Percentiles rank a stretch among this genome's conserved stretches.
Evolutionary conservation across 1,140 invertebrate genomes (phyloP).

Genomic region (Leptopilina clavipes): DNA sequence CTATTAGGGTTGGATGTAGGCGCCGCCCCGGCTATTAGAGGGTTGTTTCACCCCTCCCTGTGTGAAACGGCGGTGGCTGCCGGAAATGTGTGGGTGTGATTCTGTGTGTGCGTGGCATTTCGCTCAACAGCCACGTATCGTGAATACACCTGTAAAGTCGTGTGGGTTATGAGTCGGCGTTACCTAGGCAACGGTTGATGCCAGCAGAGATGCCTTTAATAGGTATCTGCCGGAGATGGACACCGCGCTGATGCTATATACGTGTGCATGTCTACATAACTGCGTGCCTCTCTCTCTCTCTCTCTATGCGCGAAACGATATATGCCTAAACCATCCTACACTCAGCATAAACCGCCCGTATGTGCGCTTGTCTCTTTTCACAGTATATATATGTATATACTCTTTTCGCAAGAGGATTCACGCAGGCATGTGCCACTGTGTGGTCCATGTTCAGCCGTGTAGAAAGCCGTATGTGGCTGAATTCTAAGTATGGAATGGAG

Average conservation of each 20-base stretch:
- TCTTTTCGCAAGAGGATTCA: slow-evolving; percentile 49
- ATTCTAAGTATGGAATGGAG: slow-evolving; percentile 43
- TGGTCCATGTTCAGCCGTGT: slow-evolving; percentile 40
- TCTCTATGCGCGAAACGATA: slow-evolving; percentile 22
- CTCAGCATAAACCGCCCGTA: slow-evolving; percentile 19
- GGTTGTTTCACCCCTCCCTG: slow-evolving; percentile 68
- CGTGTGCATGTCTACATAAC: slow-evolving; percentile 44
- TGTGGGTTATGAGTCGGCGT: slow-evolving; percentile 52
- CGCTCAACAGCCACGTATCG: slow-evolving; percentile 42
- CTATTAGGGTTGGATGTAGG: slow-evolving; percentile 73
- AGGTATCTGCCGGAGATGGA: slow-evolving; percentile 62
- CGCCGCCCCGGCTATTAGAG: slow-evolving; percentile 74
- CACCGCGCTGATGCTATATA: slow-evolving; percentile 14
- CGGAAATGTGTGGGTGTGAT: slow-evolving; percentile 53
- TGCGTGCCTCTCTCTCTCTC: neutral
- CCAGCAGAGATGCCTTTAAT: slow-evolving; percentile 70
- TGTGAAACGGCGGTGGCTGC: slow-evolving; percentile 58
- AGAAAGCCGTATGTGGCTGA: slow-evolving; percentile 17
- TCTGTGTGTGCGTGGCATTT: slow-evolving; percentile 50
- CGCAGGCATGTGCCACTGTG: slow-evolving; percentile 51
- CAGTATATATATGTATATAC: no score
- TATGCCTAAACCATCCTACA: slow-evolving; percentile 42
- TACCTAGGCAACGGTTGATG: slow-evolving; percentile 68
- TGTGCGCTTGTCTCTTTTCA: slow-evolving; percentile 40
- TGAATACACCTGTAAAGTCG: slow-evolving; percentile 40